phyloP scores from a whole-genome alignment of 2,797 vertebrate genomes.

The Passerculus sandwichensis region DNA sequence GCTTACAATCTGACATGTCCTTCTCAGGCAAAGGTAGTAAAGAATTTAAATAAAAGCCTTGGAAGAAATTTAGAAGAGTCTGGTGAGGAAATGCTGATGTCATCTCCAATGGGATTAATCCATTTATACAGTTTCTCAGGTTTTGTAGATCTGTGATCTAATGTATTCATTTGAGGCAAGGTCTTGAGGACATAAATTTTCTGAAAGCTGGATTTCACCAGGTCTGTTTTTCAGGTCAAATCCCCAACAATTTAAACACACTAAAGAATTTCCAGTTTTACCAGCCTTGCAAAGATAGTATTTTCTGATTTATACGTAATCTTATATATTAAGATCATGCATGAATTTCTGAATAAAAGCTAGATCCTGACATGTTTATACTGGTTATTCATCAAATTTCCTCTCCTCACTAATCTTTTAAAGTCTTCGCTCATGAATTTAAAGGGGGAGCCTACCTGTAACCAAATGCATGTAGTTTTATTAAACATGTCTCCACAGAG shows the following conservation, averaged over 20 bases:
- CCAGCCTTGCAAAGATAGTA: neutral
- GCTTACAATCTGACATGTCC: neutral
- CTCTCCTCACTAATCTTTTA: neutral
- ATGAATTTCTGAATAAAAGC: neutral
- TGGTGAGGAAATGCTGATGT: neutral
- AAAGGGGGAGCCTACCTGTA: neutral
- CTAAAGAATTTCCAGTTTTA: neutral
- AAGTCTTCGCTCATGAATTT: neutral
- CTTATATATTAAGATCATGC: neutral
- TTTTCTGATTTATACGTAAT: neutral
- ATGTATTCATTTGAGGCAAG: neutral
- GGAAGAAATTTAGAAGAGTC: neutral
- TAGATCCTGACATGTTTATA: neutral
- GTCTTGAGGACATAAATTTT: neutral
- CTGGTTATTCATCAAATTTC: neutral
- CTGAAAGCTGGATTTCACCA: neutral
- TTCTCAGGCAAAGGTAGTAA: neutral
- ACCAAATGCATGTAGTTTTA: neutral
- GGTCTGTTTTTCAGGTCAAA: neutral
- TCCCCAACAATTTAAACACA: neutral
- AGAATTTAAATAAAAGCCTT: neutral
- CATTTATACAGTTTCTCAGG: neutral
- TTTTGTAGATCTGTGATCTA: neutral
- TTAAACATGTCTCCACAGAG: neutral
- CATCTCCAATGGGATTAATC: neutral